Evolutionary conservation across 2,888 invertebrate genomes (phyloP).

Genomic region (Stenichneumon culpator): DNA sequence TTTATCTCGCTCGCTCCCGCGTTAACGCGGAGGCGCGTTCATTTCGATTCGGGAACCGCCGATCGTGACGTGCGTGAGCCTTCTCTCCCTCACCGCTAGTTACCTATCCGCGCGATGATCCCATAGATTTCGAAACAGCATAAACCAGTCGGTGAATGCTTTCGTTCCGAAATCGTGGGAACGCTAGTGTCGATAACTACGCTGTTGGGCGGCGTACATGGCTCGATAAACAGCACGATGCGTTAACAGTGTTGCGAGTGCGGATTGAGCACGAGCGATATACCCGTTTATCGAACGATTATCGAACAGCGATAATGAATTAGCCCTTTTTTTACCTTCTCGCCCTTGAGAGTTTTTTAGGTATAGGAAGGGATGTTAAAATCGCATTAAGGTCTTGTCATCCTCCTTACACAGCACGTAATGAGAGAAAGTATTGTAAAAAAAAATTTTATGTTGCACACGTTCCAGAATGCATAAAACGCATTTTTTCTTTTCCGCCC

Average conservation of each 20-base stretch:
- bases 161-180: constrained; percentile 20
- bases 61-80: not conserved
- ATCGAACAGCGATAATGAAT: not conserved
- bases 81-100: not conserved
- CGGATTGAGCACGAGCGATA: not conserved
- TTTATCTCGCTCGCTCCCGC: constrained; percentile 20
- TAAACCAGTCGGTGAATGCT: constrained; percentile 49
- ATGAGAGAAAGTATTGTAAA: too few relatives aligned
- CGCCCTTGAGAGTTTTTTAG: too few relatives aligned
- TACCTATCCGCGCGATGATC: not conserved
- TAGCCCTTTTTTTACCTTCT: not conserved
- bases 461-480: too few relatives aligned
- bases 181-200: constrained; percentile 40
- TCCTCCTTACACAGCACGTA: too few relatives aligned
- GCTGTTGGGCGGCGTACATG: not conserved
- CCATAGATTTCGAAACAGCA: constrained; percentile 26
- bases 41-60: constrained; percentile 21
- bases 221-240: not conserved
- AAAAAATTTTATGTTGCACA: too few relatives aligned
- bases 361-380: not conserved
- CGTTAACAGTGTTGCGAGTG: not conserved
- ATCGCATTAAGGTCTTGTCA: not conserved
- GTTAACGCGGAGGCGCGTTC: not conserved
- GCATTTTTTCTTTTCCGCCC: too few relatives aligned
- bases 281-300: not conserved